phyloP scores from a whole-genome alignment of 2,888 invertebrate genomes.

The Heliconius cydno region DNA sequence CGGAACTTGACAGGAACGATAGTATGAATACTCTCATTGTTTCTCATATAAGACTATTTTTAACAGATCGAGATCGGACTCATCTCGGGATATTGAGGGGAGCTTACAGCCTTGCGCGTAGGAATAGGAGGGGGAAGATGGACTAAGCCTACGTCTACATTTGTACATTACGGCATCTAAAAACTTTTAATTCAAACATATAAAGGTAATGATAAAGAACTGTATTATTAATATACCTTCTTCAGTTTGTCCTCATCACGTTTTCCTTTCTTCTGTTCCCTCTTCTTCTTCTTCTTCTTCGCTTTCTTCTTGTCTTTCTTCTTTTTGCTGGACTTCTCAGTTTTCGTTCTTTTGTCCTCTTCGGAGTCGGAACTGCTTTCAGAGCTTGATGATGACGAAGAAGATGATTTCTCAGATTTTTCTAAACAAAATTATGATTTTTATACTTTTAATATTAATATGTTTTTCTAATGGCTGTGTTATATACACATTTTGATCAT shows the following conservation, averaged over 20 bases:
- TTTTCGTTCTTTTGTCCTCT: slow-evolving; percentile 66
- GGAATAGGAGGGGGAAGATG: too few relatives aligned
- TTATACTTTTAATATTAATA: not conserved
- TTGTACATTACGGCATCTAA: too few relatives aligned
- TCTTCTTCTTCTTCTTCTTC: slow-evolving; percentile 76
- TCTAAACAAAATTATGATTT: slow-evolving; percentile 47
- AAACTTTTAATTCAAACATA: too few relatives aligned
- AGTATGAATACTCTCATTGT: too few relatives aligned
- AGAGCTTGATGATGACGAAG: slow-evolving; percentile 66
- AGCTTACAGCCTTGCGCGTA: too few relatives aligned
- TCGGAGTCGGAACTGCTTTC: slow-evolving; percentile 75
- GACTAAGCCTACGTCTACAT: too few relatives aligned
- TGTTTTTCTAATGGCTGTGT: not conserved
- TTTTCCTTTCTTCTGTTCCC: slow-evolving; percentile 71
- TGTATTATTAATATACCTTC: slow-evolving; percentile 61
- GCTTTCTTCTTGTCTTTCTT: slow-evolving; percentile 81
- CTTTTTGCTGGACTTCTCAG: slow-evolving; percentile 78
- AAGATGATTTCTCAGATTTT: slow-evolving; percentile 62
- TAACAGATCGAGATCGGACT: too few relatives aligned
- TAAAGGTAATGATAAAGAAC: not conserved
- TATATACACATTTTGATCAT: too few relatives aligned
- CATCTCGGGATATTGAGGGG: too few relatives aligned
- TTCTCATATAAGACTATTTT: too few relatives aligned
- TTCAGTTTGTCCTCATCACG: slow-evolving; percentile 83
- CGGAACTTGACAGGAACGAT: too few relatives aligned